These are phyloP conservation scores for Micromys minutus DNA, from an alignment of 2,113 vertebrate genomes.

Conservation along the genomic window DNA sequence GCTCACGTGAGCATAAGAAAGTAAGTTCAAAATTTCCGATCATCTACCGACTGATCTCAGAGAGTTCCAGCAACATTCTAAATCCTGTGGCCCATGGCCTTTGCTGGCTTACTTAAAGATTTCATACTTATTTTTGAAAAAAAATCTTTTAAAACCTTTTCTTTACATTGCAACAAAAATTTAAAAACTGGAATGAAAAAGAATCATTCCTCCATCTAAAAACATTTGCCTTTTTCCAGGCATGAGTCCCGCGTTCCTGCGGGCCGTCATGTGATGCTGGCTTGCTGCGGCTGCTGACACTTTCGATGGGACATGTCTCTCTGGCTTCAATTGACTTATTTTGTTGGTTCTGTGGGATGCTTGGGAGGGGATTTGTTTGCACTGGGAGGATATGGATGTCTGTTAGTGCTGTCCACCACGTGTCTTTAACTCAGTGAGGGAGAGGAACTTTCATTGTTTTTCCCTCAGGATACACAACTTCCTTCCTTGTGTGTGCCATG, in stretches of 20 bases:
- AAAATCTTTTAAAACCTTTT: background rate
- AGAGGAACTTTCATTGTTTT: background rate
- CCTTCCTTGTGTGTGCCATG: background rate
- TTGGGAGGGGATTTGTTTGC: background rate
- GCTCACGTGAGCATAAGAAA: background rate
- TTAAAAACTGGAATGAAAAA: background rate
- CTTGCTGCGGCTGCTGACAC: background rate
- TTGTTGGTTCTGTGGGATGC: background rate
- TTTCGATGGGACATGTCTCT: background rate
- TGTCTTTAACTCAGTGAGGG: background rate
- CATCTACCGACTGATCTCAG: background rate
- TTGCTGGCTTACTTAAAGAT: conserved; percentile 10
- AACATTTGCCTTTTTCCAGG: background rate
- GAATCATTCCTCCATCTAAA: background rate
- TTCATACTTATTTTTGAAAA: background rate
- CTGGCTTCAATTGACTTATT: background rate
- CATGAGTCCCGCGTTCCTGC: background rate
- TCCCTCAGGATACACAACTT: background rate
- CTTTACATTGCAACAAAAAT: background rate
- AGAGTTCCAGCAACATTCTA: background rate
- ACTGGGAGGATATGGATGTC: background rate
- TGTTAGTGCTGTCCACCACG: background rate
- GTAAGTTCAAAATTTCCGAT: background rate
- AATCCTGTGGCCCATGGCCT: background rate
- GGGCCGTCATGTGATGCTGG: background rate